phyloP scores from a whole-genome alignment of 2,888 invertebrate genomes.

The Cephus pygmeus region DNA sequence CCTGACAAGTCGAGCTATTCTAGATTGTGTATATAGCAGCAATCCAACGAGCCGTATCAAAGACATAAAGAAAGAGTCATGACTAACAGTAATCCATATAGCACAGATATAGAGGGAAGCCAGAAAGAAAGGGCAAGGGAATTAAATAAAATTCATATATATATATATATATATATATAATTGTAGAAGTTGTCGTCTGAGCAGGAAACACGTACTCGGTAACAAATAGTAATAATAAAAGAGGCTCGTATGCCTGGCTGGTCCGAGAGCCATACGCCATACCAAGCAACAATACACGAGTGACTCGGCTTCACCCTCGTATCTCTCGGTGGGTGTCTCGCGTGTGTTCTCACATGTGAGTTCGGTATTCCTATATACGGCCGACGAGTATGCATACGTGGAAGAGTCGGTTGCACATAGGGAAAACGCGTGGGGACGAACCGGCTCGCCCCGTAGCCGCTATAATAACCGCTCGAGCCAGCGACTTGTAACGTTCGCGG shows the following conservation, averaged over 20 bases:
- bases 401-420: background rate
- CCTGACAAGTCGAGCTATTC: background rate
- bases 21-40: background rate
- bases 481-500: constrained; percentile 21
- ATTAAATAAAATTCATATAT: background rate
- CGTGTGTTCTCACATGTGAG: background rate
- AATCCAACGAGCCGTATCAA: constrained; percentile 23
- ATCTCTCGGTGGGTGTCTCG: background rate
- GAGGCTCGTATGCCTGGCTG: constrained; percentile 38
- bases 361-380: background rate
- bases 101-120: constrained; percentile 9
- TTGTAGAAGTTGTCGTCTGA: constrained; percentile 30
- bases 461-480: constrained; percentile 20
- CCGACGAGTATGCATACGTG: background rate
- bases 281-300: constrained; percentile 43
- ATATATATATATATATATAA: constrained; percentile 8
- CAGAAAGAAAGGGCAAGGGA: background rate
- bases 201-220: constrained; percentile 51
- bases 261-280: constrained; percentile 44
- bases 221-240: constrained; percentile 53
- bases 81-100: constrained; percentile 21
- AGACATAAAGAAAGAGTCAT: constrained; percentile 9
- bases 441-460: constrained; percentile 5
- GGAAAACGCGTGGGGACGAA: background rate
- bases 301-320: constrained; percentile 6